Evolutionary conservation across 2,113 vertebrate genomes (phyloP).

Genomic region (Caranx melampygus): DNA sequence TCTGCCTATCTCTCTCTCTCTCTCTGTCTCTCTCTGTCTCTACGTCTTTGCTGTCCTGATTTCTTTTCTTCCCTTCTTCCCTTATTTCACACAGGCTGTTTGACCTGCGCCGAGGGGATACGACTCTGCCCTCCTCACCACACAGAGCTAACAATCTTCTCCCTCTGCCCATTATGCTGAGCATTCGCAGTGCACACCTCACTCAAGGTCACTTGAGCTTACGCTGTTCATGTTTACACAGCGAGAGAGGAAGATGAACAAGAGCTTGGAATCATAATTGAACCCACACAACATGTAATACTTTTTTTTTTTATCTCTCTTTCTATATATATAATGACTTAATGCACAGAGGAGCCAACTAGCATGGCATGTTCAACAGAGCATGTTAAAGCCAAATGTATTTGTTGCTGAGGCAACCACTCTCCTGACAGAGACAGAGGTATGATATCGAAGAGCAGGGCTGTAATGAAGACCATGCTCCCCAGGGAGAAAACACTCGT

Average conservation of each 20-base stretch:
- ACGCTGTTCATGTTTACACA: conserved; percentile 20
- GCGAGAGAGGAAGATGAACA: conserved; percentile 4
- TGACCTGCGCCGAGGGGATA: conserved; percentile 58
- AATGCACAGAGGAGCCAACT: neutral
- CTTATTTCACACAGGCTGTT: conserved; percentile 50
- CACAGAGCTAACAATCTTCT: conserved; percentile 39
- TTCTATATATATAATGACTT: neutral
- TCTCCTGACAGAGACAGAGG: conserved; percentile 18
- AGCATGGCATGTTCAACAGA: conserved; percentile 21
- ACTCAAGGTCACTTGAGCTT: conserved; percentile 48
- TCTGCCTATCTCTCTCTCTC: neutral
- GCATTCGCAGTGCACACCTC: neutral
- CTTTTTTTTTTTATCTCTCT: neutral
- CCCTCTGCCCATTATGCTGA: conserved; percentile 36
- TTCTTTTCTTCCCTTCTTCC: conserved; percentile 10
- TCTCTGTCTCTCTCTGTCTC: conserved; percentile 24
- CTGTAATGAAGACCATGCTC: conserved; percentile 57
- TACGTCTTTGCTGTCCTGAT: conserved; percentile 47
- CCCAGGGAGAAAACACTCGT: conserved; percentile 65
- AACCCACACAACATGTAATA: neutral
- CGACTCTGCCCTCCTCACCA: conserved; percentile 41
- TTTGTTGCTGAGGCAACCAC: conserved; percentile 49
- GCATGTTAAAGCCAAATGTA: conserved; percentile 20
- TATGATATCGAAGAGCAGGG: conserved; percentile 42
- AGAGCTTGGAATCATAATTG: conserved; percentile 11